These are phyloP conservation scores for Pterois miles DNA, from an alignment of 2,797 vertebrate genomes.

Conservation along the genomic window DNA sequence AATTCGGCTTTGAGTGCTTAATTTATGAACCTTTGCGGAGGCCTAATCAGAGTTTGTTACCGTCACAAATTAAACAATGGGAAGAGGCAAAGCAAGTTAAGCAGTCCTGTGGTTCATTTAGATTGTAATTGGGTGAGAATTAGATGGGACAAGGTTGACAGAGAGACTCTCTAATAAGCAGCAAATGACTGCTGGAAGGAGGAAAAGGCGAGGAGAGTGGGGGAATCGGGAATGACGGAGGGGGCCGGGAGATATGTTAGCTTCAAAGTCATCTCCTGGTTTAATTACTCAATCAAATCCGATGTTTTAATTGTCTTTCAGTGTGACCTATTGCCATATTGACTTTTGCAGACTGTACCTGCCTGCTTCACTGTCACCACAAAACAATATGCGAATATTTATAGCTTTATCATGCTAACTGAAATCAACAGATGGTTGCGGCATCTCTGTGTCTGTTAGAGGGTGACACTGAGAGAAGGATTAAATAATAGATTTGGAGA, in stretches of 20 bases:
- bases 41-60: conserved; percentile 78
- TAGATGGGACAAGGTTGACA: conserved; percentile 75
- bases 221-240: neutral
- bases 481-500: neutral
- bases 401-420: neutral
- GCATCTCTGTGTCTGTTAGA: neutral
- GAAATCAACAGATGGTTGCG: neutral
- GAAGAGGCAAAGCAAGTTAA: conserved; percentile 74
- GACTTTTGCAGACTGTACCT: neutral
- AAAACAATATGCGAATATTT: neutral
- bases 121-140: conserved; percentile 80
- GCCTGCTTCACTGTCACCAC: neutral
- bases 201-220: neutral
- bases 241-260: neutral
- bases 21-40: conserved; percentile 72
- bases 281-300: conserved; percentile 18
- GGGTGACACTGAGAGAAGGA: neutral
- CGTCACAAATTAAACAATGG: conserved; percentile 79
- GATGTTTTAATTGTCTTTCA: neutral
- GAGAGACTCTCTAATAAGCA: conserved; percentile 69
- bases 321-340: neutral
- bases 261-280: neutral
- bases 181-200: conserved; percentile 56
- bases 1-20: conserved; percentile 68
- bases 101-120: conserved; percentile 78